Evolutionary conservation across 2,113 vertebrate species (phyloP), one percentile per base, ranked within the genome.

Genomic region (Lanius ludovicianus): DNA sequence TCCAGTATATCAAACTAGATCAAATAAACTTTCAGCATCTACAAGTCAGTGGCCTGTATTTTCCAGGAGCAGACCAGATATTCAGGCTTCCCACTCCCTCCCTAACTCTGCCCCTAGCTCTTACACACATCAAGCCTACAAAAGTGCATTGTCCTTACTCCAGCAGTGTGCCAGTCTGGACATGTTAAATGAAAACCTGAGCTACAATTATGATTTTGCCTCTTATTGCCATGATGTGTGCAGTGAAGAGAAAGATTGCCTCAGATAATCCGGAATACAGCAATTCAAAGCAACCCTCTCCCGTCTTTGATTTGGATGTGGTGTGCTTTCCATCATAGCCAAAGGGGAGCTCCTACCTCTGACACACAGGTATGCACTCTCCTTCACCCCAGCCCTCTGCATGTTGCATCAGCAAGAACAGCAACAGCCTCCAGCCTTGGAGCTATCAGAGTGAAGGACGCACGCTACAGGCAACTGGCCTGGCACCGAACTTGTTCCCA

Each of bases 331-430:
- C 80, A 60, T 68, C 77, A 53, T 53, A 95, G 96, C 96, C 93
- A 90, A 96, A 94, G 95, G 95, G 94, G 92, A 97, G 68, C 86
- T 97, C 90, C 95, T 96, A 82, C 93, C 93, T 96, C 90, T 95
- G 86, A 90, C 95, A 96, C 80, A 89, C 80, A 89, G 92, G 67
- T 85, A 88, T 94, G 90, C 92, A 93, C 95, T 97, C 83, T 96
- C 74, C 86, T 92, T 96, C 96, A 97, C 92, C 95, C 73, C 96
- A 69, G 76, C 75, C 60, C 79, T 95, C 15, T 25, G 56, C 19
- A 41, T 46, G 49, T 93, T 97, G 88, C 96, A 95, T 96, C 93
- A 97, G 93, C 90, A 92, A 47, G 85, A 92, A 57, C 13, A 1
- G 80, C 60, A 94, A 74, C 90, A 94, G 89, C 75, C 86, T 91